Base-by-base conservation (phyloP, 1,140 invertebrate genomes). In the Drosophila tsacasi region DNA sequence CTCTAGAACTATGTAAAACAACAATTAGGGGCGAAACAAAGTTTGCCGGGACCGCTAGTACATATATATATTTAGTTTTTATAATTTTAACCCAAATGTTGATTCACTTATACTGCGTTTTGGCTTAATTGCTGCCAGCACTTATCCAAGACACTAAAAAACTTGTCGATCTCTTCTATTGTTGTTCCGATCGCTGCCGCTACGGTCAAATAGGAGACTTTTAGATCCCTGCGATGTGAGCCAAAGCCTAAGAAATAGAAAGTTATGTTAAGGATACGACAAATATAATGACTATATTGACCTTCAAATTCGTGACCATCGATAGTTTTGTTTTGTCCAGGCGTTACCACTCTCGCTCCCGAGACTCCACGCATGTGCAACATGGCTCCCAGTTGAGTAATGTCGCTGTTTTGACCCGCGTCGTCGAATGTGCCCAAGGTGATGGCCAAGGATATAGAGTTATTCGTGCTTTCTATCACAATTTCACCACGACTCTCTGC, bases 361-460 rank as follows among this genome's bases (percentile, higher is more conserved):
- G 92, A 93, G 15, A 93, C 73, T 35, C 93, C 92, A 19, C 93
- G 79, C 6, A 80, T 79, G 72, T 92, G 93, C 10, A 93, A 69
- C 93, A 93, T 93, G 10, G 93, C 78, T 17, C 93, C 93, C 27
- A 93, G 79, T 57, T 92, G 44, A 3, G 85, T 85, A 7, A 81
- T 74, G 46, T 15, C 54, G 21, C 8, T 25, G 2, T 19, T 25
- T 19, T 23, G 32, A 63, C 5, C 39, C 2, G 44, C 21, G 8
- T 13, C 12, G 1, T 9, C 21, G 4, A 91, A 63, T 1, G 64
- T 73, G 7, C 46, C 65, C 44, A 93, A 66, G 13, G 80, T 92
- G 15, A 93, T 65, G 93, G 96, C 97, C 77, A 97, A 94, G 0
- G 97, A 97, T 81, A 98, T 97, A 5, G 95, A 95, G 93, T 98